Conservation (phyloP, 2,113 vertebrate genomes). For the Oreocharis arfaki region DNA sequence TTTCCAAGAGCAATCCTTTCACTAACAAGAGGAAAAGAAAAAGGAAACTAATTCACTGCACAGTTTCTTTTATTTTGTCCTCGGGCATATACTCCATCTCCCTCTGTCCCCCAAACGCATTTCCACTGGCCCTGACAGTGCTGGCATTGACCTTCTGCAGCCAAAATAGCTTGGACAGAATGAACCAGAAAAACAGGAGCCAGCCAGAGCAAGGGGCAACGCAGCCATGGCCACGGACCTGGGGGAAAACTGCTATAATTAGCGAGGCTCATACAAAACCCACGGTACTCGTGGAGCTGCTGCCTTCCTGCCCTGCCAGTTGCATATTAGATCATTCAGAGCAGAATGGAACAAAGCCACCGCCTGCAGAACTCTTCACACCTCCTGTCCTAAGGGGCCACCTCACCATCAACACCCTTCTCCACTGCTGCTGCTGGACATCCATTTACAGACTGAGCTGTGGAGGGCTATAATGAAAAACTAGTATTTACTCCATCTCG, state of each 20-base stretch:
- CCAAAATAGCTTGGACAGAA: neutral
- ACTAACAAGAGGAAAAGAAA: neutral
- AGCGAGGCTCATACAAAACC: neutral
- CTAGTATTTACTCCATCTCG: neutral
- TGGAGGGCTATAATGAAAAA: neutral
- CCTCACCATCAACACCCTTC: neutral
- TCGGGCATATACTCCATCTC: neutral
- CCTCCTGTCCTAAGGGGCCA: neutral
- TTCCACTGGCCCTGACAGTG: constrained; percentile 1
- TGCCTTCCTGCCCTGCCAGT: neutral
- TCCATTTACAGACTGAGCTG: neutral
- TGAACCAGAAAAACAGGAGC: neutral
- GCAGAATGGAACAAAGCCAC: neutral
- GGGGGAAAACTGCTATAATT: neutral
- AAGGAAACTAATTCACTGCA: neutral
- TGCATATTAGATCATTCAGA: rapidly evolving
- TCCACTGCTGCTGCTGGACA: neutral
- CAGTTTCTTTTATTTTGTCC: neutral
- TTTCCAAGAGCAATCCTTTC: constrained; percentile 14
- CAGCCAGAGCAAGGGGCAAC: neutral
- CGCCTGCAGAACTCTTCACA: rapidly evolving
- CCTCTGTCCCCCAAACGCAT: neutral
- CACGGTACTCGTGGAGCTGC: rapidly evolving
- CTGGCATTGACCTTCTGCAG: neutral
- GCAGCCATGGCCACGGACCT: neutral